Conservation (phyloP, 2,888 invertebrate genomes). For the Drosophila borborema region DNA sequence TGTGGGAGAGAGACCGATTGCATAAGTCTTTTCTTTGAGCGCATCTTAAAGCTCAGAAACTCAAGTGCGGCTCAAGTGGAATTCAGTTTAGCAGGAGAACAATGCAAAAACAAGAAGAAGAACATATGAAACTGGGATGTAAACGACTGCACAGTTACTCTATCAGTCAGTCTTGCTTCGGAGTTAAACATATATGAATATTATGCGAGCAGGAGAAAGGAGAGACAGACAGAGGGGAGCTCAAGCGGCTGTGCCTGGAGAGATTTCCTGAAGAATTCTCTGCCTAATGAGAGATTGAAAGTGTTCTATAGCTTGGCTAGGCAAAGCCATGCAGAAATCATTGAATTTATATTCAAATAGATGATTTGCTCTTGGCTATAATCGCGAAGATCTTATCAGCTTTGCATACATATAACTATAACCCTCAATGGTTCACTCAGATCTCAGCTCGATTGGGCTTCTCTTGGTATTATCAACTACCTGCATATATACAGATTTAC, state of each 20-base stretch:
- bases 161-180: background rate
- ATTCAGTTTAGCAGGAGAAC: background rate
- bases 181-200: no score
- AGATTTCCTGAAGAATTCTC: no score
- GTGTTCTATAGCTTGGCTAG: no score
- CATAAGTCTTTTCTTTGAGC: conserved; percentile 30
- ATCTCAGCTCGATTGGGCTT: background rate
- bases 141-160: background rate
- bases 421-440: no score
- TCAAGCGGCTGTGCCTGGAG: no score
- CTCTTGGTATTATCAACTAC: background rate
- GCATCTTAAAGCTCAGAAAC: background rate
- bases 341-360: no score
- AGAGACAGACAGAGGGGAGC: accelerated
- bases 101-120: background rate
- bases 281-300: no score
- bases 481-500: no score
- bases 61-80: conserved; percentile 2
- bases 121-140: background rate
- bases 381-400: background rate
- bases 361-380: no score
- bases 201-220: no score
- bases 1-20: conserved; percentile 9
- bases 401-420: background rate
- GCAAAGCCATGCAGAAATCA: no score